phyloP scores from a whole-genome alignment of 1,140 invertebrate genomes.

The Drosophila pallidifrons region DNA sequence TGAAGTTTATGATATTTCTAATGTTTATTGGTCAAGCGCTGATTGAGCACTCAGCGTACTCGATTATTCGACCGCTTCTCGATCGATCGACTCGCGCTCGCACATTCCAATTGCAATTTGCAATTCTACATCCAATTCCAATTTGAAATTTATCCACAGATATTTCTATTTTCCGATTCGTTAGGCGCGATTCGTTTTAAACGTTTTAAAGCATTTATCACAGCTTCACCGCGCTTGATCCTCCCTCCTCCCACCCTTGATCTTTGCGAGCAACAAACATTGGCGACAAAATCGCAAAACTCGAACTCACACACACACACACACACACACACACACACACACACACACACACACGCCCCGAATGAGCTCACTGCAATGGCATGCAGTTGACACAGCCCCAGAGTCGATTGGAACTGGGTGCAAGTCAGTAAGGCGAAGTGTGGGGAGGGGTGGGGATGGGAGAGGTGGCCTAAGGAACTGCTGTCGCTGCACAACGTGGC shows the following conservation, averaged over 20 bases:
- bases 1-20: slow-evolving; percentile 41
- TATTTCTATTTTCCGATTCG: slow-evolving; percentile 66
- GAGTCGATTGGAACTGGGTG: slow-evolving; percentile 21
- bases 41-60: slow-evolving; percentile 1
- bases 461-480: slow-evolving; percentile 34
- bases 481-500: slow-evolving; percentile 75
- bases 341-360: slow-evolving; percentile 41
- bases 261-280: slow-evolving; percentile 12
- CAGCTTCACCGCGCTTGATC: slow-evolving; percentile 9
- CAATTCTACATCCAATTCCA: slow-evolving; percentile 53
- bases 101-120: slow-evolving; percentile 35
- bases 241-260: not conserved
- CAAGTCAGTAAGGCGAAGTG: slow-evolving; percentile 5
- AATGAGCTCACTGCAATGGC: slow-evolving; percentile 81
- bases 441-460: not conserved
- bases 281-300: slow-evolving; percentile 67
- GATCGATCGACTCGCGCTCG: not conserved
- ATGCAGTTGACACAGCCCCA: slow-evolving; percentile 68
- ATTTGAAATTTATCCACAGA: slow-evolving; percentile 60
- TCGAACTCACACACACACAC: slow-evolving; percentile 60
- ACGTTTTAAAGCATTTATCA: slow-evolving; percentile 66
- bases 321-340: slow-evolving; percentile 46
- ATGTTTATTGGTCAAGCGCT: slow-evolving; percentile 49
- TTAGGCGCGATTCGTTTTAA: slow-evolving; percentile 65
- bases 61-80: slow-evolving; percentile 2